phyloP scores from a whole-genome alignment of 2,797 vertebrate genomes.

The Channa striata region DNA sequence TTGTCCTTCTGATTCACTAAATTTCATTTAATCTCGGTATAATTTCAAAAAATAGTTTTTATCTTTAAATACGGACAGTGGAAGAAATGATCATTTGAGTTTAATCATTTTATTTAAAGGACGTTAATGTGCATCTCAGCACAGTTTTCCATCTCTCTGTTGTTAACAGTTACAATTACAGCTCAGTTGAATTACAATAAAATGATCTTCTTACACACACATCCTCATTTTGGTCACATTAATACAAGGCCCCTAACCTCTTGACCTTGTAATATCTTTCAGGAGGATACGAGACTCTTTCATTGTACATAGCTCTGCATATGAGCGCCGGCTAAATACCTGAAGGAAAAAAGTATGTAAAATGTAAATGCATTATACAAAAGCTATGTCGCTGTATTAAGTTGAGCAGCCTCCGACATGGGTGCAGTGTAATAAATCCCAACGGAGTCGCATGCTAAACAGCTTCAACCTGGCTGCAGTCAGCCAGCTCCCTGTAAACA shows the following conservation, averaged over 20 bases:
- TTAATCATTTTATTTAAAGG: too few relatives aligned
- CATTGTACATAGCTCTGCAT: slow-evolving; percentile 44
- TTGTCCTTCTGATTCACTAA: too few relatives aligned
- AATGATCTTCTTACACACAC: neutral
- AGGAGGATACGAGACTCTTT: slow-evolving; percentile 30
- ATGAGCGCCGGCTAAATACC: slow-evolving; percentile 47
- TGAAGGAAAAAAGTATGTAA: slow-evolving; percentile 22
- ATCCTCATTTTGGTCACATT: neutral
- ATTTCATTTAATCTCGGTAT: too few relatives aligned
- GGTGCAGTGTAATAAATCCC: slow-evolving; percentile 76
- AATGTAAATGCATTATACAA: slow-evolving; percentile 67
- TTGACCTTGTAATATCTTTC: slow-evolving; percentile 36
- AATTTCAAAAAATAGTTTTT: too few relatives aligned
- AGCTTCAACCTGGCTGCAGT: slow-evolving; percentile 77
- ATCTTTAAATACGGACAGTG: too few relatives aligned
- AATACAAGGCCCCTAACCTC: slow-evolving; percentile 3
- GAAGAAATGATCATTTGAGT: too few relatives aligned
- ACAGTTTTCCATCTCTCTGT: too few relatives aligned
- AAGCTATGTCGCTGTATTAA: slow-evolving; percentile 72
- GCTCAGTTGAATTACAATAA: neutral
- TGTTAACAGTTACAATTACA: too few relatives aligned
- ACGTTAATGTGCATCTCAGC: too few relatives aligned
- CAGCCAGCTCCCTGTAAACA: slow-evolving; percentile 82
- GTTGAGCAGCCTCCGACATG: slow-evolving; percentile 70
- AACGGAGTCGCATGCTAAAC: slow-evolving; percentile 79